Conservation (phyloP, 2,113 vertebrate species). For the Pholis gunnellus region DNA sequence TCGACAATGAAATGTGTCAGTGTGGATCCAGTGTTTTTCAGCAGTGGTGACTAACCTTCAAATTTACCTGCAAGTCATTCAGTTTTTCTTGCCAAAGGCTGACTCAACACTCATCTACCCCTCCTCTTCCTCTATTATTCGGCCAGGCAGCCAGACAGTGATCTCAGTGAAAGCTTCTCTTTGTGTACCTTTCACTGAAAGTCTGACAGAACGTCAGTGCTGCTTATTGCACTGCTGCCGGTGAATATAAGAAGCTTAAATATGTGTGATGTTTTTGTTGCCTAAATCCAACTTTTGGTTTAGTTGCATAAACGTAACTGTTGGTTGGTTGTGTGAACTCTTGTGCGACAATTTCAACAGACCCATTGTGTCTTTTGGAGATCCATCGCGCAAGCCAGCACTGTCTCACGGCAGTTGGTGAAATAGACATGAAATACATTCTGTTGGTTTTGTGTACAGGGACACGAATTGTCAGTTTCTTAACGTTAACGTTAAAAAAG, state of each 20-base stretch:
- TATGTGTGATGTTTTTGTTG: too few species aligned
- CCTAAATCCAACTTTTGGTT: background rate
- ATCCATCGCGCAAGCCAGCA: too few species aligned
- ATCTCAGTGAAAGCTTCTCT: slow-evolving; percentile 51
- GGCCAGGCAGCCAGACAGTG: slow-evolving; percentile 20
- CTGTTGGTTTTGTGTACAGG: too few species aligned
- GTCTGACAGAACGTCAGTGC: slow-evolving; percentile 46
- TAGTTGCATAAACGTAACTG: too few species aligned
- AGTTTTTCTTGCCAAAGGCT: slow-evolving; percentile 34
- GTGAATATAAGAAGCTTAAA: slow-evolving; percentile 7
- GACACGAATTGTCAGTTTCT: too few species aligned
- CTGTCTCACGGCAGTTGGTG: too few species aligned
- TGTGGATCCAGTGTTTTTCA: background rate
- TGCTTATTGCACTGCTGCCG: slow-evolving; percentile 1
- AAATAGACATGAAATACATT: too few species aligned
- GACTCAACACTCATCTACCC: slow-evolving; percentile 20
- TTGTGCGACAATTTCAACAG: background rate
- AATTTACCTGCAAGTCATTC: slow-evolving; percentile 54
- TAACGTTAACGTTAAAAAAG: too few species aligned
- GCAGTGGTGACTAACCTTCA: slow-evolving; percentile 13
- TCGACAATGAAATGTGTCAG: background rate
- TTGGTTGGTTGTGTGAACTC: background rate
- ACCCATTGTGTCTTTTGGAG: too few species aligned
- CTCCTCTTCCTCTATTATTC: slow-evolving; percentile 13
- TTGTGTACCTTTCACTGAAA: slow-evolving; percentile 10